Base-by-base conservation (phyloP, 2,888 invertebrate genomes). In the Xanthia icteritia region DNA sequence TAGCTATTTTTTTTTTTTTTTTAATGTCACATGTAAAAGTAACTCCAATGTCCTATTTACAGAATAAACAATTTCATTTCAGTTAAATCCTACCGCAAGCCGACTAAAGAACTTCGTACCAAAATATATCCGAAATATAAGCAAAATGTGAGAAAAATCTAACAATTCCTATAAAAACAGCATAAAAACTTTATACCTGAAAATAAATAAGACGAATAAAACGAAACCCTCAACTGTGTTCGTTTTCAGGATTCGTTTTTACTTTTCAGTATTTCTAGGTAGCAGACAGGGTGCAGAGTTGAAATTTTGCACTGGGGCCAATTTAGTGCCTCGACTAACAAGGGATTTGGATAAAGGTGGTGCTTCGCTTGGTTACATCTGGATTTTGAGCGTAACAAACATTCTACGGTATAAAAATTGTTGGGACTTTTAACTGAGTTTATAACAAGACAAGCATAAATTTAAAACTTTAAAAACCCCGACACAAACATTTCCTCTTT, bases 261-360 rank as follows among this genome's bases (percentile, higher is more conserved):
- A 56, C 56, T 54, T 36, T 61, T 36, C 56, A 60, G 58, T 74
- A 48, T 77, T 74, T 61, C 20, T 66, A 23, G 69, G n/a, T 61
- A 48, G 17, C 15, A 73, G 64, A 61, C 42, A 58, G 73, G 42
- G 42, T 65, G 78, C 79, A 75, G 65, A 68, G 80, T 73, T 79
- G 70, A 81, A 85, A 76, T 77, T 76, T 74, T 79, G 75, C 78
- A 63, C 71, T 31, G 76, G 9, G 54, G 77, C 82, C 87, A 87
- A 87, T 88, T 85, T 83, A 69, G 75, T 70, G 70, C 66, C 20
- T 72, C 48, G 61, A 64, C 79, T 88, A 88, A 88, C 88, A 87
- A 88, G 87, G 79, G 85, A 78, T 86, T 87, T 81, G 61, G 27
- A 65, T 58, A 77, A 72, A 60, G 67, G 68, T 58, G 31, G 36